Conservation (phyloP, 2,113 vertebrate genomes). For the Nesoenas mayeri region DNA sequence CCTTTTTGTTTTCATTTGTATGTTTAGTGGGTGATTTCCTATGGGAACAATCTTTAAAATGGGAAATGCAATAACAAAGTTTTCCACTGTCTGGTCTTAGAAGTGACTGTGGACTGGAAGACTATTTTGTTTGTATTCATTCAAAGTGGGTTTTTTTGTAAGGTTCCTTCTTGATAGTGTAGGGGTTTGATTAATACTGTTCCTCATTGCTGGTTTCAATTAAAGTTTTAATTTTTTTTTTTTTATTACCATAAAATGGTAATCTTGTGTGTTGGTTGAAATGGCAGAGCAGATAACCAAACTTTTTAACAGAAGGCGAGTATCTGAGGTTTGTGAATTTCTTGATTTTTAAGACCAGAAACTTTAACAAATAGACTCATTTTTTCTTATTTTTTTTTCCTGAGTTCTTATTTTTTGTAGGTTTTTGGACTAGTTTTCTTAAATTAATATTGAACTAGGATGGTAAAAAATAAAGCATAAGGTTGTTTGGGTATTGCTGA, state of each 20-base stretch:
- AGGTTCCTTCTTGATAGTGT: not conserved
- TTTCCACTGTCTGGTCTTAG: not conserved
- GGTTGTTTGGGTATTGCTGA: not conserved
- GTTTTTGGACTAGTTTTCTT: not conserved
- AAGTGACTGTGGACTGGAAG: not conserved
- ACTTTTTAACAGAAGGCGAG: not conserved
- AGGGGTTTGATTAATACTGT: not conserved
- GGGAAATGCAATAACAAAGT: not conserved
- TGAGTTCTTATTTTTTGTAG: not conserved
- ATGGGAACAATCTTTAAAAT: not conserved
- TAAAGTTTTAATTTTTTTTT: not conserved
- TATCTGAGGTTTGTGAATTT: not conserved
- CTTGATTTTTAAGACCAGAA: not conserved
- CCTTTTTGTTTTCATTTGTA: not conserved
- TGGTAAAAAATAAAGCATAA: not conserved
- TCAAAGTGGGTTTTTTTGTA: not conserved
- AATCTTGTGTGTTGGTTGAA: not conserved
- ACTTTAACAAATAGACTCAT: not conserved
- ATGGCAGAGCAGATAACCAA: not conserved
- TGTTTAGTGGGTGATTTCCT: not conserved
- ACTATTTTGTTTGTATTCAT: rapidly evolving
- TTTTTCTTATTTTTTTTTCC: not conserved
- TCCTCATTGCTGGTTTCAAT: not conserved
- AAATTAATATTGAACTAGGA: not conserved
- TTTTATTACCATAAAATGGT: not conserved